A percentile compares a stretch with the other conserved stretches of the same genome.
These are phyloP conservation scores for Chesias legatella DNA, from an alignment of 2,888 invertebrate species.

Conservation along the genomic window DNA sequence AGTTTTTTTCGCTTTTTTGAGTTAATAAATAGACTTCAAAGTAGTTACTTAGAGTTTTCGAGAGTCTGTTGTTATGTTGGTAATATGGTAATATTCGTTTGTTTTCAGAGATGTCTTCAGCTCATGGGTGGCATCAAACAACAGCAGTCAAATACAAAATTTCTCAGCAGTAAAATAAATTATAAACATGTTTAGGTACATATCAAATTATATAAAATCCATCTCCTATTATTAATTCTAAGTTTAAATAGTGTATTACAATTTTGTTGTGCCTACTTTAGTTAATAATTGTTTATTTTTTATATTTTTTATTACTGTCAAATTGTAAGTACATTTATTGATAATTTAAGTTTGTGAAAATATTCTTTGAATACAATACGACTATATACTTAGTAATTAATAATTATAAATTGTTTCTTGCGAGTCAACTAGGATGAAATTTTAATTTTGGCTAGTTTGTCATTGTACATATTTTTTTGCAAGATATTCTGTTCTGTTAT, in stretches of 20 bases:
- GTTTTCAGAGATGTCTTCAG: slow-evolving; percentile 92
- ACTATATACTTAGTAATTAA: too few relatives aligned
- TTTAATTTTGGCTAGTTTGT: slow-evolving; percentile 17
- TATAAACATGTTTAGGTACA: slow-evolving; percentile 38
- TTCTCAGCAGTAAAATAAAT: slow-evolving; percentile 89
- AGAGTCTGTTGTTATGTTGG: neutral
- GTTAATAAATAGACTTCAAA: neutral
- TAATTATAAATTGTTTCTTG: too few relatives aligned
- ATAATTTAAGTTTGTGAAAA: too few relatives aligned
- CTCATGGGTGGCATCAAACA: slow-evolving; percentile 93
- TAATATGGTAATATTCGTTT: slow-evolving; percentile 35
- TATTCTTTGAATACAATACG: too few relatives aligned
- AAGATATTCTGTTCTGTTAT: slow-evolving; percentile 6
- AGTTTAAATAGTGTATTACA: slow-evolving; percentile 17
- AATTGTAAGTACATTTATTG: too few relatives aligned
- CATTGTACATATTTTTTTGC: slow-evolving; percentile 24
- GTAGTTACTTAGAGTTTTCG: neutral
- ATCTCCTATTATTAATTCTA: slow-evolving; percentile 25
- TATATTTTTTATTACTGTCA: neutral
- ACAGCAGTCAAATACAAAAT: slow-evolving; percentile 89
- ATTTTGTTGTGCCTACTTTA: slow-evolving; percentile 13
- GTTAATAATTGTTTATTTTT: slow-evolving; percentile 8
- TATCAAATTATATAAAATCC: slow-evolving; percentile 48
- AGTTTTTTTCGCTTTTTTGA: neutral
- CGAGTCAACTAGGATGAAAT: slow-evolving; percentile 2